phyloP scores from a whole-genome alignment of 1,140 invertebrate genomes.

The Oreohelix idahoensis region DNA sequence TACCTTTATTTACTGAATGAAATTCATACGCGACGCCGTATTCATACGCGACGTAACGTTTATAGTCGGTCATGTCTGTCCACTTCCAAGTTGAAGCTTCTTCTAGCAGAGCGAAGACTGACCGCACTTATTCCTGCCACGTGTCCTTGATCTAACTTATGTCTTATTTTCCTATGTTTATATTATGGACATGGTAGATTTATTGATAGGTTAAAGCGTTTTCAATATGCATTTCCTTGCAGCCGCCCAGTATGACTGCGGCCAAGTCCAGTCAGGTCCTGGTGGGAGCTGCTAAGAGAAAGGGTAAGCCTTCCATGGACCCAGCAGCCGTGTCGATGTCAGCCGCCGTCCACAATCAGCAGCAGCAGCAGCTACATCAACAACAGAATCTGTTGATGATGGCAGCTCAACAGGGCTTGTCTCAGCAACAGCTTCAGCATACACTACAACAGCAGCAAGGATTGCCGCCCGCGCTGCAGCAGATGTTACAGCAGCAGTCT shows the following conservation, averaged over 20 bases:
- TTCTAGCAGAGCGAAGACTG: too few relatives aligned
- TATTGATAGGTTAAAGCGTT: too few relatives aligned
- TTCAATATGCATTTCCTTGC: not conserved
- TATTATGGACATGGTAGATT: too few relatives aligned
- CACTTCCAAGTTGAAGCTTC: too few relatives aligned
- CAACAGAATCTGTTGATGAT: slow-evolving; percentile 66
- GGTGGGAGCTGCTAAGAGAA: slow-evolving; percentile 55
- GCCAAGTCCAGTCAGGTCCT: slow-evolving; percentile 32
- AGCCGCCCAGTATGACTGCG: slow-evolving; percentile 36
- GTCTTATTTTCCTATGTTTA: too few relatives aligned
- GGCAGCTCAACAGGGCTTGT: slow-evolving; percentile 69
- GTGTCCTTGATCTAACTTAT: too few relatives aligned
- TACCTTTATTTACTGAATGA: too few relatives aligned
- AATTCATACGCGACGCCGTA: too few relatives aligned
- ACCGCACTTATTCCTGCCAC: too few relatives aligned
- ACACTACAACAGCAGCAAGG: slow-evolving; percentile 65
- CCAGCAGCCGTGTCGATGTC: slow-evolving; percentile 37
- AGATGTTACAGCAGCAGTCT: slow-evolving; percentile 59
- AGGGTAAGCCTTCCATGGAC: slow-evolving; percentile 47
- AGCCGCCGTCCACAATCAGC: slow-evolving; percentile 39
- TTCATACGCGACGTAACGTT: too few relatives aligned
- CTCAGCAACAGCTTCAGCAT: slow-evolving; percentile 80
- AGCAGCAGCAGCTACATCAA: slow-evolving; percentile 43
- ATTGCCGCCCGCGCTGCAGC: slow-evolving; percentile 40
- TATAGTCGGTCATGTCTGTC: too few relatives aligned